Percentiles rank a stretch among this genome's conserved stretches.
Conservation (phyloP, 2,888 invertebrate genomes). For the Dryomyza anilis region DNA sequence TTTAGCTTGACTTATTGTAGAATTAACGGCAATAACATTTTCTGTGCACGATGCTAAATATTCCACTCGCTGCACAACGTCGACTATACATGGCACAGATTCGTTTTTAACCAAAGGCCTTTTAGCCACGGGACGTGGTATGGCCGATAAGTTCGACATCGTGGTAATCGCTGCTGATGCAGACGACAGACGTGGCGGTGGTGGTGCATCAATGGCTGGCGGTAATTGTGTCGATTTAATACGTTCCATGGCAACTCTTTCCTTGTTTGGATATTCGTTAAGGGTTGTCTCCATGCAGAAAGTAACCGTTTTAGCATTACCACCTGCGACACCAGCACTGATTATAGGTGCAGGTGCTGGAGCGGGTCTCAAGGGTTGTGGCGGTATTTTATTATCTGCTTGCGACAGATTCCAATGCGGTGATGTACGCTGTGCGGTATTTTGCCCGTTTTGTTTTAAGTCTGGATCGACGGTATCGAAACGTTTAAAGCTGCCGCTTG, state of each 20-base stretch:
- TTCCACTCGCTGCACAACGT: neutral
- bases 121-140: slow-evolving; percentile 57
- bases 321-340: slow-evolving; percentile 32
- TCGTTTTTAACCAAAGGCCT: slow-evolving; percentile 48
- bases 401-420: slow-evolving; percentile 59
- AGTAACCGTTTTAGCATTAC: slow-evolving; percentile 48
- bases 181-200: slow-evolving; percentile 41
- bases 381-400: slow-evolving; percentile 64
- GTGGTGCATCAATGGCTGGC: slow-evolving; percentile 50
- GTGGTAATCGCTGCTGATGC: slow-evolving; percentile 41
- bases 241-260: neutral
- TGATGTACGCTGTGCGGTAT: slow-evolving; percentile 43
- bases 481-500: slow-evolving; percentile 69
- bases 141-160: slow-evolving; percentile 51
- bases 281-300: slow-evolving; percentile 36
- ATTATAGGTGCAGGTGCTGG: slow-evolving; percentile 58
- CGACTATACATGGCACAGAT: neutral
- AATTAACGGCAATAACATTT: too few relatives aligned
- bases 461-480: slow-evolving; percentile 69
- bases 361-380: slow-evolving; percentile 70
- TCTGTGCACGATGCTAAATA: too few relatives aligned
- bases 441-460: slow-evolving; percentile 60
- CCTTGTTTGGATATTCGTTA: slow-evolving; percentile 31
- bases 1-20: neutral
- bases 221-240: slow-evolving; percentile 34